Base-by-base conservation (phyloP, 2,797 vertebrate genomes). In the Pampus argenteus region DNA sequence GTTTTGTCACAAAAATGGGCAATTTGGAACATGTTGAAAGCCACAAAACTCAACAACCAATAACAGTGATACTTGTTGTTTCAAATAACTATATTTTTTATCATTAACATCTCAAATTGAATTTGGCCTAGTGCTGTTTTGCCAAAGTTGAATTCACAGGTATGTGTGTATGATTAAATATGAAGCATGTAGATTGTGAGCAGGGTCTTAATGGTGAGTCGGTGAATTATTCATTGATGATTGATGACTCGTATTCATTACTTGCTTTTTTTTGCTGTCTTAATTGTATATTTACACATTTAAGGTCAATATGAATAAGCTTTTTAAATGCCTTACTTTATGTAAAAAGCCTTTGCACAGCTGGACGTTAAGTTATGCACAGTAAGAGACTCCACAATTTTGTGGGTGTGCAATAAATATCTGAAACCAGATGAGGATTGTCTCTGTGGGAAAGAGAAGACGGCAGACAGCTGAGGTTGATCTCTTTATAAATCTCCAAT, bases 401-500 rank as follows among this genome's bases (percentile, higher is more conserved):
- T 82, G 65, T 76, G 71, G 64, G 69, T 74, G 80, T 88, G 82
- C 79, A 92, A 90, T 91, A 91, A 91, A 91, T 66, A 51, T 55
- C n/a, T 63, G 25, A 77, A 76, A 78, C 20, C 26, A 64, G 2
- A 28, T 52, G 29, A 51, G 29, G 6, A 22, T 57, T 4, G 18
- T 76, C 23, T 84, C 15, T 74, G 29, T 62, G 25, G 28, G 22
- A 55, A 71, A 71, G 2, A 82, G 36, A 81, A 52, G 9, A 71
- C 6, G 62, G 66, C 18, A 40, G 47, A 57, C 57, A 45, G 6
- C 9, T 9, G 2, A 40, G 56, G 52, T 72, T 88, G 0, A 47
- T 82, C 34, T 85, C 58, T 91, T 89, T 91, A 92, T 89, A 86
- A 86, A 89, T 87, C 63, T 86, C 65, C 80, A 61, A 70, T 49